These are phyloP conservation scores for Chrysolina americana DNA, from an alignment of 2,888 invertebrate species.

Conservation along the genomic window DNA sequence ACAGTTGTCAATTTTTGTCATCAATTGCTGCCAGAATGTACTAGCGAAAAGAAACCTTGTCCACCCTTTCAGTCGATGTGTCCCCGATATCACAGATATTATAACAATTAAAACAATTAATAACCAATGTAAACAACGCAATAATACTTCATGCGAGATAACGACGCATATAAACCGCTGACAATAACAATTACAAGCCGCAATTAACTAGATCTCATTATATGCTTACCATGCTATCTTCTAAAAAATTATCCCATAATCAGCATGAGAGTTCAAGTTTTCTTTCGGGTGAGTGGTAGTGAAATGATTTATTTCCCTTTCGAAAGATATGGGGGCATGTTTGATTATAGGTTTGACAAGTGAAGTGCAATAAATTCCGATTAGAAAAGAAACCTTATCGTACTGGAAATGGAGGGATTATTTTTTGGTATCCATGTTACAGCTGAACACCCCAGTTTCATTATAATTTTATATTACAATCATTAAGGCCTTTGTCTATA, in stretches of 20 bases:
- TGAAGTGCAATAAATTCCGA: too few species aligned
- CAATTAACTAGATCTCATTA: background rate
- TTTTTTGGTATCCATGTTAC: too few species aligned
- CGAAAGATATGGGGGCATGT: background rate
- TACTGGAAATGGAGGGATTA: too few species aligned
- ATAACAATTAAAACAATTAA: background rate
- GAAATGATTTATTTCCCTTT: background rate
- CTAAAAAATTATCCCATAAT: slow-evolving; percentile 21
- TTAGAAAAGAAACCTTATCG: too few species aligned
- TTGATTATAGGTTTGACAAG: too few species aligned
- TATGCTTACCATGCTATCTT: background rate
- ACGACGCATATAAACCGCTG: slow-evolving; percentile 7
- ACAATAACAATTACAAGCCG: slow-evolving; percentile 16
- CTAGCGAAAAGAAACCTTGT: too few species aligned
- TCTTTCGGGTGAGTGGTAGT: slow-evolving; percentile 16
- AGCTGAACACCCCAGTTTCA: too few species aligned
- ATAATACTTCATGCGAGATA: slow-evolving; percentile 19
- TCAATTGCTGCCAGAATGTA: too few species aligned
- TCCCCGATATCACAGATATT: background rate
- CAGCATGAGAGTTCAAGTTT: slow-evolving; percentile 15
- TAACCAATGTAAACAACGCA: slow-evolving; percentile 18
- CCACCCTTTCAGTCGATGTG: background rate
- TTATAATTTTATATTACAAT: too few species aligned
- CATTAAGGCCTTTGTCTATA: too few species aligned
- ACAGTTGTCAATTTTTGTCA: too few species aligned